Evolutionary conservation across 2,888 invertebrate genomes (phyloP), one percentile per base, ranked within the genome.

Genomic region (Mimumesa dahlbomi): DNA sequence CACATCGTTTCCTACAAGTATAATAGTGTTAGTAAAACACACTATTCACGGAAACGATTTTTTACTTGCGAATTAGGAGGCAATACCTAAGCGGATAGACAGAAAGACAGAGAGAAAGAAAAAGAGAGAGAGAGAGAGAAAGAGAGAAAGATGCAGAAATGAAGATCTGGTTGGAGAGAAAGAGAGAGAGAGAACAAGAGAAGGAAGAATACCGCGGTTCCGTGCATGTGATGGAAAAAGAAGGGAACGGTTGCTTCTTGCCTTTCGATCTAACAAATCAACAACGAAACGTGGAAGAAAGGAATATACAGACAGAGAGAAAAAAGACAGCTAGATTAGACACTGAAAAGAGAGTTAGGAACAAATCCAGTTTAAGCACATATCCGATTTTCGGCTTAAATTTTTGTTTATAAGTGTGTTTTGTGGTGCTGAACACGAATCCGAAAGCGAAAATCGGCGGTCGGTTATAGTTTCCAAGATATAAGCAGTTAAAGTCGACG

Each of bases 1-100:
- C n/a, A n/a, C n/a, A n/a, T n/a, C n/a, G n/a, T 34, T n/a, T 34
- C n/a, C n/a, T 34, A 34, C 25, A 25, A 25, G 25, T 3, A 7
- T 25, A 25, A 25, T 25, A n/a, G n/a, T n/a, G n/a, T n/a, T n/a
- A n/a, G n/a, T n/a, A n/a, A n/a, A n/a, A n/a, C n/a, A n/a, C n/a
- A n/a, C n/a, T 25, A 7, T 5, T 3, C 7, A 25, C 25, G 4
- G 4, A 7, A 25, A 25, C 25, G 29, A 29, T 3, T n/a, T 7
- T 34, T 4, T 11, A 9, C 40, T 38, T 40, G 54, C 67, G 50
- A 50, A 40, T 40, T 38, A 38, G 13, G 54, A 45, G 13, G 45
- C 40, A 13, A 21, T n/a, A n/a, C 49, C 49, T 46, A 59, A 63
- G 65, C 45, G 46, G 29, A 68, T 46, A 70, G 54, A 65, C 38